A percentile compares a stretch with the other conserved stretches of the same genome.
Conservation (phyloP, 2,797 vertebrate species). For the Gobionotothen gibberifrons region DNA sequence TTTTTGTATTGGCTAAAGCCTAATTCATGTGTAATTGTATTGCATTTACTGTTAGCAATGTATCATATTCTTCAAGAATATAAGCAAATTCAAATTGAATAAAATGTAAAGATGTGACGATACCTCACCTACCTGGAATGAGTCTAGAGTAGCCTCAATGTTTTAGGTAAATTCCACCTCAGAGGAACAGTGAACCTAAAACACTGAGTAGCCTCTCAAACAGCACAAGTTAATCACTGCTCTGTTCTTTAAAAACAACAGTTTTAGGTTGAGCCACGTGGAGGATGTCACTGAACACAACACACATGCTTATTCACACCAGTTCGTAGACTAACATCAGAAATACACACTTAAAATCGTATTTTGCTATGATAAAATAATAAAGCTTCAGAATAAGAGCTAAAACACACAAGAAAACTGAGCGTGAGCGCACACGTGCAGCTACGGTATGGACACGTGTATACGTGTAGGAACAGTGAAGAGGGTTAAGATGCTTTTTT, state of each 20-base stretch:
- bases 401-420: background rate
- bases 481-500: background rate
- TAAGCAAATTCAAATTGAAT: too few relatives aligned
- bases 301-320: background rate
- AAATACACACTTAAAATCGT: background rate
- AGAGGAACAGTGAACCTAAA: too few relatives aligned
- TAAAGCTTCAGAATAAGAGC: background rate
- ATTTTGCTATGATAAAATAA: background rate
- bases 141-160: too few relatives aligned
- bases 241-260: conserved; percentile 1
- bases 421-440: conserved; percentile 65
- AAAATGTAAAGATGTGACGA: too few relatives aligned
- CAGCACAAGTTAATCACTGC: background rate
- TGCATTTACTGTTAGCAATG: too few relatives aligned
- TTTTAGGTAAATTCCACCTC: too few relatives aligned
- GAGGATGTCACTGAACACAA: conserved; percentile 3
- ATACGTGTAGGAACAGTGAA: conserved; percentile 7
- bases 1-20: too few relatives aligned
- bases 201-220: too few relatives aligned
- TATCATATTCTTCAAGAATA: too few relatives aligned
- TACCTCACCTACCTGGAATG: too few relatives aligned
- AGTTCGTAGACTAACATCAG: background rate
- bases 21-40: too few relatives aligned
- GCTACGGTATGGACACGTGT: conserved; percentile 67
- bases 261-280: conserved; percentile 14